Conservation (phyloP, 2,888 invertebrate species). For the Synergus gifuensis region DNA sequence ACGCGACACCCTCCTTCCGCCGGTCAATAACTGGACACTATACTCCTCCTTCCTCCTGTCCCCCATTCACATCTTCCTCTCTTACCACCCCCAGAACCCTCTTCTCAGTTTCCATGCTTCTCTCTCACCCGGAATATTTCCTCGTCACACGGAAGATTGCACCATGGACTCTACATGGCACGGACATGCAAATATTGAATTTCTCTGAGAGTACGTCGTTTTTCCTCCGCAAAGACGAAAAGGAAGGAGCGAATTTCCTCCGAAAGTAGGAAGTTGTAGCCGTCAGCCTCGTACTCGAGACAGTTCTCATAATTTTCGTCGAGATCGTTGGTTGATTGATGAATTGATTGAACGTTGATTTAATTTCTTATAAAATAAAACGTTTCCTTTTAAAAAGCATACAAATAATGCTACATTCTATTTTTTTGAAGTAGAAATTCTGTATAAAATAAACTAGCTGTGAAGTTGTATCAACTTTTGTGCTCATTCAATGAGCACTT, state of each 20-base stretch:
- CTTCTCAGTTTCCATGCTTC: not conserved
- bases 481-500: too few species aligned
- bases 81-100: not conserved
- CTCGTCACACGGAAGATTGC: conserved; percentile 59
- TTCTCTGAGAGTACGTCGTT: conserved; percentile 47
- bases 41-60: conserved; percentile 46
- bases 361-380: too few species aligned
- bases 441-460: too few species aligned
- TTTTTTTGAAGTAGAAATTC: too few species aligned
- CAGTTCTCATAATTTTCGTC: conserved; percentile 51
- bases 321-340: conserved; percentile 39
- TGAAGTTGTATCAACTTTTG: too few species aligned
- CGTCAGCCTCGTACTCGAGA: conserved; percentile 51
- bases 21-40: conserved; percentile 77
- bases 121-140: conserved; percentile 51
- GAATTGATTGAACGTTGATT: too few species aligned
- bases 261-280: conserved; percentile 46
- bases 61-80: conserved; percentile 33
- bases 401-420: too few species aligned
- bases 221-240: conserved; percentile 41
- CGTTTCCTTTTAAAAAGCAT: too few species aligned
- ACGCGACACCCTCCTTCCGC: conserved; percentile 64
- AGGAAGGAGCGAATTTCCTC: conserved; percentile 51
- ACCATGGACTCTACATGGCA: conserved; percentile 44
- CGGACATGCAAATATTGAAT: conserved; percentile 56